A percentile compares a stretch with the other conserved stretches of the same genome.
Conservation (phyloP, 2,888 invertebrate species). For the Candidula unifasciata region DNA sequence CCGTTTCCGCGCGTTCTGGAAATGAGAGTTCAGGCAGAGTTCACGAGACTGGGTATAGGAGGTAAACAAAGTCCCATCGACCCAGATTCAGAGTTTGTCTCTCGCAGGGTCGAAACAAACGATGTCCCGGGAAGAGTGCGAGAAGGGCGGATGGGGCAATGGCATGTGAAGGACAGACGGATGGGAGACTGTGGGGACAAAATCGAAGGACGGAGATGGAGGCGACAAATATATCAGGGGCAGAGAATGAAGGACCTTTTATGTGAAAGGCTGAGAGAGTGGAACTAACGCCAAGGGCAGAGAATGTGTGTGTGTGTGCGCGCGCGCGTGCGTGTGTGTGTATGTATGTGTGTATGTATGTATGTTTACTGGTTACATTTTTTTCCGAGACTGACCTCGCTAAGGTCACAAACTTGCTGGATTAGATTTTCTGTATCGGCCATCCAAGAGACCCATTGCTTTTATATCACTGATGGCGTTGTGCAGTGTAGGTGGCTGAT, state of each 20-base stretch:
- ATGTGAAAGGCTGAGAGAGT: too few relatives aligned
- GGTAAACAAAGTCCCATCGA: background rate
- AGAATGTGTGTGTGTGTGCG: background rate
- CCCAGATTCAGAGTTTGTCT: background rate
- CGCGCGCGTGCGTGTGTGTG: background rate
- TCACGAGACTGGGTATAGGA: background rate
- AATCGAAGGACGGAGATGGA: too few relatives aligned
- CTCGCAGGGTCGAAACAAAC: background rate
- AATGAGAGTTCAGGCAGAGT: background rate
- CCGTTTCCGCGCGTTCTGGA: background rate
- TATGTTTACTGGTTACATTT: too few relatives aligned
- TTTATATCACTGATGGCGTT: too few relatives aligned
- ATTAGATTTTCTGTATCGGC: too few relatives aligned
- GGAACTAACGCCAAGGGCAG: background rate
- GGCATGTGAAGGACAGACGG: background rate
- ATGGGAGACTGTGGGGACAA: too few relatives aligned
- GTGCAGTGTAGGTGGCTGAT: too few relatives aligned
- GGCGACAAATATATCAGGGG: too few relatives aligned
- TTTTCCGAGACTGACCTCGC: too few relatives aligned
- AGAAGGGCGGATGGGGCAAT: background rate
- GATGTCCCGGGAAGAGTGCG: background rate
- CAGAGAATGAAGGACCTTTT: too few relatives aligned
- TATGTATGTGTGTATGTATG: background rate
- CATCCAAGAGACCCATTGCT: too few relatives aligned
- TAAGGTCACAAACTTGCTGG: too few relatives aligned